phyloP scores from a whole-genome alignment of 2,113 vertebrate genomes.

The Trachemys scripta region DNA sequence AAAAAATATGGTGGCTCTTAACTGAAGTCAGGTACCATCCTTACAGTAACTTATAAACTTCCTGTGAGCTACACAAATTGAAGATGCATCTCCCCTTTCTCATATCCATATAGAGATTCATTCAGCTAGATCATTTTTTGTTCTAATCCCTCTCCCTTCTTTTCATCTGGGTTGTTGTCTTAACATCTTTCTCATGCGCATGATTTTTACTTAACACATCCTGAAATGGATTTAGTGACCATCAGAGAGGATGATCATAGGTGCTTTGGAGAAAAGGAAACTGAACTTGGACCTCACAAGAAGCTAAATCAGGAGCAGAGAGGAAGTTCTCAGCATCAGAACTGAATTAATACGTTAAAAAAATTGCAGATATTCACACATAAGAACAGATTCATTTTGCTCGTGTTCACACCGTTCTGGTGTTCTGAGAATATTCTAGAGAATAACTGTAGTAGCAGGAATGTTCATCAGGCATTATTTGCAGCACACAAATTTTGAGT shows the following conservation, averaged over 20 bases:
- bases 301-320: not conserved
- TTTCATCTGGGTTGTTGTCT: too few relatives aligned
- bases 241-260: fast-evolving
- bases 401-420: not conserved
- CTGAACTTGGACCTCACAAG: not conserved
- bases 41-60: too few relatives aligned
- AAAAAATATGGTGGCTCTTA: too few relatives aligned
- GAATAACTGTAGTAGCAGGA: not conserved
- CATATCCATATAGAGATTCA: too few relatives aligned
- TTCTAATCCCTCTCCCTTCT: too few relatives aligned
- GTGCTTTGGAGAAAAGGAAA: not conserved
- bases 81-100: too few relatives aligned
- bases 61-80: too few relatives aligned
- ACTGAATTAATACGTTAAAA: not conserved
- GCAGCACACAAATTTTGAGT: not conserved
- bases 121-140: too few relatives aligned
- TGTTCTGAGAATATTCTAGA: not conserved
- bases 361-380: not conserved
- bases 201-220: not conserved
- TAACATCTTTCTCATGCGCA: too few relatives aligned
- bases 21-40: too few relatives aligned
- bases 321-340: not conserved
- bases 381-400: not conserved
- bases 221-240: not conserved
- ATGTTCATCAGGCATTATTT: not conserved